Conservation (phyloP, 1,140 invertebrate species). For the Tetramorium parvispinum region DNA sequence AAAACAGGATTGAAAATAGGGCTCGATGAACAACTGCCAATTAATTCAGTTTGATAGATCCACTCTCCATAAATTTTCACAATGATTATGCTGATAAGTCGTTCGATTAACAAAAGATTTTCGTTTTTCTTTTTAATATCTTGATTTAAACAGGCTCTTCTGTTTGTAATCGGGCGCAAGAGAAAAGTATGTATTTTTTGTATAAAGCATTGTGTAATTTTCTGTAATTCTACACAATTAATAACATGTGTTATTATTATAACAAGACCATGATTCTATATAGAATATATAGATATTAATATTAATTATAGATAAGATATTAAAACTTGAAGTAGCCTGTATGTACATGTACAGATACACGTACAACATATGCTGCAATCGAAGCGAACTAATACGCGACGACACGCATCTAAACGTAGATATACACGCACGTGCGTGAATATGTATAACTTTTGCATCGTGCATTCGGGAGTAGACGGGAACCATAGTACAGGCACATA, state of each 20-base stretch:
- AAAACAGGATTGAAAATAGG: not conserved
- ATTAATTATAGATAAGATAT: no score
- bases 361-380: not conserved
- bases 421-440: constrained; percentile 25
- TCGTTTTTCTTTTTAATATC: not conserved
- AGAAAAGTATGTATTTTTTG: not conserved
- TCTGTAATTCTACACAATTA: not conserved
- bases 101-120: not conserved
- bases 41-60: not conserved
- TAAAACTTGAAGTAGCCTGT: not conserved
- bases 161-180: not conserved
- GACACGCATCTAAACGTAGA: not conserved
- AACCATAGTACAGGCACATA: constrained; percentile 68
- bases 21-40: not conserved
- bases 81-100: not conserved
- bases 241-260: not conserved
- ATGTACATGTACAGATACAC: not conserved
- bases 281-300: no score
- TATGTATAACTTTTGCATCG: constrained; percentile 11
- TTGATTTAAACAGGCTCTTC: not conserved
- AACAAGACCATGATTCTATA: no score
- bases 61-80: not conserved
- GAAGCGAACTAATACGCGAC: constrained; percentile 20
- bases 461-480: constrained; percentile 34
- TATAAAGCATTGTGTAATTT: not conserved